These are phyloP conservation scores for Poeciliopsis retropinna DNA, from an alignment of 2,113 vertebrate genomes.

Conservation along the genomic window DNA sequence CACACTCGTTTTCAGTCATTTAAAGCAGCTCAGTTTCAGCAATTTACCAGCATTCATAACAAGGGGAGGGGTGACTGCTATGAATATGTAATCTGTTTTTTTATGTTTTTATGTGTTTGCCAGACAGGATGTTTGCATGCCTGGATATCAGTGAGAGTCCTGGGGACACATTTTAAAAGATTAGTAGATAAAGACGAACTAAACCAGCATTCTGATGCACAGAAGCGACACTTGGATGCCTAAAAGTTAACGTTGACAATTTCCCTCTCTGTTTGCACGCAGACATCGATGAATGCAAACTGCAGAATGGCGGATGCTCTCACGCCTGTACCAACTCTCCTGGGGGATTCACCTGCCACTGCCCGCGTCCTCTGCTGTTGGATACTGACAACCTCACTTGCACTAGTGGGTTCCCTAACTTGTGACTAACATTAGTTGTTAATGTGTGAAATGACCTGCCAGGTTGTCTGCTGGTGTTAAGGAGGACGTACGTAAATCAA, in stretches of 20 bases:
- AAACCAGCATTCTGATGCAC: neutral
- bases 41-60: neutral
- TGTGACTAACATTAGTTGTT: neutral
- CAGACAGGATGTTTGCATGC: constrained; percentile 7
- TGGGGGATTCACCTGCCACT: constrained; percentile 77
- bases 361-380: constrained; percentile 76
- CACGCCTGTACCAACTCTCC: constrained; percentile 79
- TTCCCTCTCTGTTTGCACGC: constrained; percentile 5
- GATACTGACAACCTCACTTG: constrained; percentile 72
- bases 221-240: neutral
- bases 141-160: neutral
- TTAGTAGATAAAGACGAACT: constrained; percentile 5
- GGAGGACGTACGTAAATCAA: neutral
- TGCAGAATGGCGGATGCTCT: constrained; percentile 81
- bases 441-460: neutral
- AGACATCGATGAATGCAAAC: constrained; percentile 84
- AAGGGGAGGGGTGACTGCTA: neutral
- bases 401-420: constrained; percentile 68
- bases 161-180: constrained; percentile 1
- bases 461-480: neutral
- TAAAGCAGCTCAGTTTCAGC: constrained; percentile 8
- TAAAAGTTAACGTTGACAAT: neutral
- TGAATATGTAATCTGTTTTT: constrained; percentile 12
- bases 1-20: constrained; percentile 33
- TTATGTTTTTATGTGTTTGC: neutral